Evolutionary conservation across 2,113 vertebrate genomes (phyloP).

Genomic region (Pseudorhombus dupliciocellatus): DNA sequence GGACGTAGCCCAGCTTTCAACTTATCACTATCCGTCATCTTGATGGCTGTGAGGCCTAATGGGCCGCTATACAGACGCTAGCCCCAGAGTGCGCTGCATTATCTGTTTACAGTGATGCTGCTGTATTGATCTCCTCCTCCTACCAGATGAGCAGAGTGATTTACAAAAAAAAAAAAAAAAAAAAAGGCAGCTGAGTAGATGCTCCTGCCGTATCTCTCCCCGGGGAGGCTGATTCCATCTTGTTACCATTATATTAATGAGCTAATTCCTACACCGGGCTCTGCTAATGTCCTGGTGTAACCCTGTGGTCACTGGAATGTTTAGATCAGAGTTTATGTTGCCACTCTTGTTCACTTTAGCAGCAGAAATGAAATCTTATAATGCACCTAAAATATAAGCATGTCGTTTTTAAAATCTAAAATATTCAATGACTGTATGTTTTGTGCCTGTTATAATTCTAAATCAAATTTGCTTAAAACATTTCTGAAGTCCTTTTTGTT

Average conservation of each 20-base stretch:
- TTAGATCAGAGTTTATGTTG: constrained; percentile 57
- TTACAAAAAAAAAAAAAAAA: constrained; percentile 82
- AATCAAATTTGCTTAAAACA: not conserved
- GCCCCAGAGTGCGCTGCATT: constrained; percentile 75
- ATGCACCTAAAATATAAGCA: constrained; percentile 27
- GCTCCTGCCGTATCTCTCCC: constrained; percentile 77
- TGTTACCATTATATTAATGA: constrained; percentile 86
- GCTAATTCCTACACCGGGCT: constrained; percentile 81
- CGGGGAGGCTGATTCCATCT: constrained; percentile 80
- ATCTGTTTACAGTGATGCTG: constrained; percentile 84
- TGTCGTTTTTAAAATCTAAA: not conserved
- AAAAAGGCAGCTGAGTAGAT: constrained; percentile 74
- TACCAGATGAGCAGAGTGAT: constrained; percentile 82
- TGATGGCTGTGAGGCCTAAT: constrained; percentile 73
- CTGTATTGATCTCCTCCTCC: constrained; percentile 81
- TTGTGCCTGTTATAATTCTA: too few species aligned
- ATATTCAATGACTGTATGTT: too few species aligned
- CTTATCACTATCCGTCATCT: constrained; percentile 80
- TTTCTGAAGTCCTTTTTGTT: too few species aligned
- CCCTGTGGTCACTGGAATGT: constrained; percentile 74
- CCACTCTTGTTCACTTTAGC: constrained; percentile 51
- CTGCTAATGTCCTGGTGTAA: constrained; percentile 79
- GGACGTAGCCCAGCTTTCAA: constrained; percentile 50
- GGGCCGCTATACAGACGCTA: constrained; percentile 68
- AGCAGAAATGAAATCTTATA: constrained; percentile 12